Evolutionary conservation across 2,888 invertebrate species (phyloP), one percentile per base, ranked within the genome.

Genomic region (Agrotis segetum): DNA sequence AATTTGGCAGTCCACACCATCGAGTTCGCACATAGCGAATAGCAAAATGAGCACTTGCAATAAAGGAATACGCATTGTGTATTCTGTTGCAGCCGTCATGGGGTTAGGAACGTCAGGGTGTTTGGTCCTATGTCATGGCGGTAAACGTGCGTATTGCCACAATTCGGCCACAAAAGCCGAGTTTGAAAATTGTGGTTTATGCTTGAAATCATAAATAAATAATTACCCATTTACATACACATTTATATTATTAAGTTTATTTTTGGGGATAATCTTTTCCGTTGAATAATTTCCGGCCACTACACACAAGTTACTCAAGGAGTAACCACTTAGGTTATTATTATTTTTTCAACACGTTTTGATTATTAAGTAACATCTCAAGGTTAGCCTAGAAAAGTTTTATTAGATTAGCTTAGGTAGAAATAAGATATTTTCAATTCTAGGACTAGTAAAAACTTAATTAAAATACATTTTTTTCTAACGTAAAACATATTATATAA

Each of bases 51-150:
- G 29, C 29, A 3, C 29, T 29, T 46, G 14, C 24, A 16, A 29
- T 29, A 14, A 44, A 55, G 11, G 21, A 29, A 40, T 3, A 44
- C 14, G 21, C 34, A 47, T 72, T 58, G 63, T 40, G 9, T 52
- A 64, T 59, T 72, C 58, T 19, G 34, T 47, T 71, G 19, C 47
- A 52, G 9, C 4, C 65, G n/a, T 40, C 71, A 73, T 17, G 19
- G 24, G 3, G 21, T 64, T 47, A 47, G 24, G 16, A 19, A 14
- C 65, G 71, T 40, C 46, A 40, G 13, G 21, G 17, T 40, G 40
- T 24, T 65, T 13, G 40, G 24, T 19, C 19, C 1, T 17, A 21
- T 40, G 19, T 44, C n/a, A 63, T 46, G 14, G 16, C 14, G 19
- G 24, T 50, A n/a, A 55, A 17, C 9, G 46, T 34, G 46, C 14